Evolutionary conservation across 1,140 invertebrate species (phyloP).

Genomic region (Caenorhabditis elegans): WBcel235 BX284606.5:15155001-15155500

Average conservation of each 20-base stretch:
- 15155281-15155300: conserved; percentile 23
- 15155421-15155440: background rate
- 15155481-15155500: too few species aligned
- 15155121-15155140: conserved; percentile 2
- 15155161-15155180: conserved; percentile 19
- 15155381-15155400: background rate
- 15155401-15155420: background rate
- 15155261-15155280: background rate
- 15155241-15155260: conserved; percentile 22
- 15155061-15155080: background rate
- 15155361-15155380: conserved; percentile 31
- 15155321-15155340: conserved; percentile 13
- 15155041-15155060: too few species aligned
- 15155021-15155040: too few species aligned
- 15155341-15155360: conserved; percentile 32
- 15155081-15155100: background rate
- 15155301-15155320: conserved; percentile 29
- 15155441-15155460: background rate
- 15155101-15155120: conserved; percentile 8
- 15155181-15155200: conserved; percentile 31
- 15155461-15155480: background rate
- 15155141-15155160: background rate
- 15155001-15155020: too few species aligned
- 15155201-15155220: conserved; percentile 32
- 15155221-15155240: conserved; percentile 23